phyloP scores from a whole-genome alignment of 2,888 invertebrate genomes.

The Nezara viridula region DNA sequence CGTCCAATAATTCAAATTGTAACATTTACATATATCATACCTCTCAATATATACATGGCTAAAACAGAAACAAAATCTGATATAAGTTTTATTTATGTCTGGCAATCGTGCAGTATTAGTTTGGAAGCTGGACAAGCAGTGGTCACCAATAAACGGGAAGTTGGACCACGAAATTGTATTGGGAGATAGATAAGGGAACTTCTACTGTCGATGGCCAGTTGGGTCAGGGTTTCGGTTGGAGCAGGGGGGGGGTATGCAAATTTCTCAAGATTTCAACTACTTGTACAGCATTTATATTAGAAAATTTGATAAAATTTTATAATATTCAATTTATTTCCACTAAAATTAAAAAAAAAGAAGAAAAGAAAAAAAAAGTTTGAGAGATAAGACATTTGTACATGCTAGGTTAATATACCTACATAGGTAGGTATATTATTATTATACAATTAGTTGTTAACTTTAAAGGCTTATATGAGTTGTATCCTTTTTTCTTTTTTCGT shows the following conservation, averaged over 20 bases:
- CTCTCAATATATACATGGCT: not conserved
- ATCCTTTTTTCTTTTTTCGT: too few species aligned
- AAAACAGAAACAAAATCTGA: not conserved
- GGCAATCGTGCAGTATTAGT: not conserved
- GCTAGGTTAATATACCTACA: too few species aligned
- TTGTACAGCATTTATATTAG: not conserved
- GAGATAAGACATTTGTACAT: too few species aligned
- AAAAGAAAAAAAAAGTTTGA: too few species aligned
- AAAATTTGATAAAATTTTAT: not conserved
- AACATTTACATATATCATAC: not conserved
- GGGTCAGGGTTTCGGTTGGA: not conserved
- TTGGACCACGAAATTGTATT: constrained; percentile 27
- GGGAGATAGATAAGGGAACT: constrained; percentile 21
- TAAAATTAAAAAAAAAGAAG: too few species aligned
- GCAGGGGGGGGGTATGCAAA: not conserved
- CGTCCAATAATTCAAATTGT: too few species aligned
- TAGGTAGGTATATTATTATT: too few species aligned
- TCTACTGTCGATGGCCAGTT: constrained; percentile 1
- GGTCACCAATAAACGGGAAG: constrained; percentile 10
- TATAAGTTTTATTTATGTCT: constrained; percentile 7
- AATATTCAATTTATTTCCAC: too few species aligned
- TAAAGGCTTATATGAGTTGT: too few species aligned
- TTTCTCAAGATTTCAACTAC: not conserved
- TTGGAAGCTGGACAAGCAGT: not conserved
- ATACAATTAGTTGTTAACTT: too few species aligned